Evolutionary conservation across 2,113 vertebrate species (phyloP), one percentile per base, ranked within the genome.

Genomic region (Varanus salvator): DNA sequence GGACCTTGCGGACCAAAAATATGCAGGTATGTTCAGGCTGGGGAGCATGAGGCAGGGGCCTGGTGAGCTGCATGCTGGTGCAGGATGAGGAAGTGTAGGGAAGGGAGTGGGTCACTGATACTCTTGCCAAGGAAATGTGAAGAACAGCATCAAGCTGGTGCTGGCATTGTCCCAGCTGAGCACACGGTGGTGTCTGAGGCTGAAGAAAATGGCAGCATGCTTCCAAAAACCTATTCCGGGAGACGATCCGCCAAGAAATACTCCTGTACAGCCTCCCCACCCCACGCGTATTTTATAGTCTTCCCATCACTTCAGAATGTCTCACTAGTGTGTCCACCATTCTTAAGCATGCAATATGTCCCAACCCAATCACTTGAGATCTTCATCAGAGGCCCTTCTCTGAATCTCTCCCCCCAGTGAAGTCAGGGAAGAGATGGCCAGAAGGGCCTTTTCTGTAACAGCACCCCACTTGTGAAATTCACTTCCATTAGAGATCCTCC

Each of bases 11-110:
- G 93, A 96, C 19, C 92, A 93, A 19, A 93, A 78, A n/a, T 88
- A 90, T 57, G 89, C 95, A 84, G 96, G 98, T 98, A 94, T 85
- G 82, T 29, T 11, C 11, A 60, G 60, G 38, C 3, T 64, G 69
- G 34, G 29, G 6, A 14, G 44, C 4, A 1, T 17, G 60, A 44
- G 29, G 14, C 19, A 17, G 75, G 4, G 31, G 69, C 29, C 31
- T 11, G 50, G 50, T 8, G 31, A 75, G 69, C 25, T 57, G 50
- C 2, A 34, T 12, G 27, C 14, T 44, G 54, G 74, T 68, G 27
- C 38, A 66, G 15, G 15, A 15, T 6, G 34, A 27, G 54, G 31
- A 15, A 4, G 2, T 14, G 52, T 31, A 8, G 82, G 34, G 21
- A 75, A 86, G 27, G 7, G 5, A 38, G 52, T 52, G 8, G 19